Percentiles rank a stretch among this genome's conserved stretches.
phyloP scores from a whole-genome alignment of 1,140 invertebrate genomes.

The Luehdorfia chinensis region DNA sequence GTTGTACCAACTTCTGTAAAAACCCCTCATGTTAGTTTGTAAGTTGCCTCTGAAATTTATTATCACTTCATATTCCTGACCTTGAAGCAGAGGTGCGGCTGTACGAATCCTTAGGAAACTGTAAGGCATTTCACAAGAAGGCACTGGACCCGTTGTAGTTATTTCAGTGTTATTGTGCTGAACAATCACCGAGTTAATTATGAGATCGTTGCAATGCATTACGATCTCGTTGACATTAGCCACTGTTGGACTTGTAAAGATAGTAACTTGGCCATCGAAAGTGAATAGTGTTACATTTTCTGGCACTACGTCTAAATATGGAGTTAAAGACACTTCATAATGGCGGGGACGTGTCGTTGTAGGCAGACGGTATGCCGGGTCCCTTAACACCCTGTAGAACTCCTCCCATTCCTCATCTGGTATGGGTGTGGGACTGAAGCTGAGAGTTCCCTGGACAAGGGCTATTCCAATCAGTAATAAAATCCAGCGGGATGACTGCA shows the following conservation, averaged over 20 bases:
- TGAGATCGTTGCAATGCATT: conserved; percentile 81
- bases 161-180: conserved; percentile 19
- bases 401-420: conserved; percentile 56
- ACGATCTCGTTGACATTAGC: conserved; percentile 70
- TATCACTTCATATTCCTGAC: conserved; percentile 37
- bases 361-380: conserved; percentile 49
- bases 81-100: conserved; percentile 21
- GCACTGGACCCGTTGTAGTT: conserved; percentile 23
- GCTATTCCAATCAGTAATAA: conserved; percentile 33
- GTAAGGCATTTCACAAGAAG: conserved; percentile 40
- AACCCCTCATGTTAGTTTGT: conserved; percentile 74
- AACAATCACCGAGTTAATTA: conserved; percentile 47
- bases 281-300: conserved; percentile 65
- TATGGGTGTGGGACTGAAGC: conserved; percentile 44
- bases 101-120: conserved; percentile 51
- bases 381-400: conserved; percentile 35
- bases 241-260: conserved; percentile 50
- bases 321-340: conserved; percentile 81
- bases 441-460: conserved; percentile 36
- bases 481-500: conserved; percentile 45
- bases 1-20: conserved; percentile 78
- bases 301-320: conserved; percentile 75
- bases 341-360: conserved; percentile 50
- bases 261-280: conserved; percentile 79
- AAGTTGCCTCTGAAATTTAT: conserved; percentile 69